Evolutionary conservation across 1,140 invertebrate genomes (phyloP), one percentile per base, ranked within the genome.

Genomic region (Lamellibrachia luymesi): DNA sequence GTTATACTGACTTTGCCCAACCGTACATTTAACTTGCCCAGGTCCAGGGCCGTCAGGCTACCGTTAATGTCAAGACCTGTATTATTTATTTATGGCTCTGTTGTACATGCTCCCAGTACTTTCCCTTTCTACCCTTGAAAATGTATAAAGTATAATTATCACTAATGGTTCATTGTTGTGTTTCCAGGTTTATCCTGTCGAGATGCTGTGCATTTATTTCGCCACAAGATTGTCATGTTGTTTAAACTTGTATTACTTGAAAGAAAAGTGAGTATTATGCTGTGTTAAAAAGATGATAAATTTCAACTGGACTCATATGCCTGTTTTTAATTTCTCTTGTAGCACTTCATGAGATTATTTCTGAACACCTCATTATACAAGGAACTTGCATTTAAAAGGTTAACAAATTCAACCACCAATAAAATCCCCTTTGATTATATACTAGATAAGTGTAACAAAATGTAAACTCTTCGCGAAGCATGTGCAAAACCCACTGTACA

Each of bases 221-320:
- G 98, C 94, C 98, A 99, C 95, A 99, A 99, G 97, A 98, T 98
- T 80, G 96, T 99, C 64, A 97, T 99, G 91, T 96, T 99, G 17
- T 99, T 99, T 95, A 99, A 99, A 97, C 96, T 99, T 51, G 95
- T 99, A 50, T 96, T 99, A 89, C 96, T 99, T 91, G 98, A 99
- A 96, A 98, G 98, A 95, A 98, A 98, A 95, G 98, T 99, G 94
- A 94, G 94, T 80, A 80, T 80, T 22, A 80, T 10, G 64, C 13
- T 80, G 64, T 90, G 38, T 2, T 90, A 17, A n/a, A n/a, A n/a
- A 8, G 22, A 90, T 80, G 51, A 27, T 90, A 50, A n/a, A 50
- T 93, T 51, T 38, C 38, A 8, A 7, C 2, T 91, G 4, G 0
- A 90, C 38, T 51, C 25, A 22, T 50, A 51, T 90, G 38, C 1